Conservation (phyloP, 2,888 invertebrate genomes). For the Pristionchus japonicus region DNA sequence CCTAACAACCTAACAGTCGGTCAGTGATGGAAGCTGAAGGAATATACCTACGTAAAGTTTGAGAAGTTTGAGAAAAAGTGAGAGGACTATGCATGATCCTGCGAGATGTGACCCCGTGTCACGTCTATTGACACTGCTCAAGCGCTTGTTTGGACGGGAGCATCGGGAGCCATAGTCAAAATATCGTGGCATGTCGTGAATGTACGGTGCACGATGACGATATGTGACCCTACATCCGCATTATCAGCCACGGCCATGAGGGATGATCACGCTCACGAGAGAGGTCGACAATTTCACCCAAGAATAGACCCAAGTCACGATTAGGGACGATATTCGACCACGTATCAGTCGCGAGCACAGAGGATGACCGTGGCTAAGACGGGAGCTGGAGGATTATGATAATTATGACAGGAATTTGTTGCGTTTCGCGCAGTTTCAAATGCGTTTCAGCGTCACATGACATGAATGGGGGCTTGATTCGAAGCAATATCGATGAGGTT, state of each 20-base stretch:
- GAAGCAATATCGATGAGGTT: no score
- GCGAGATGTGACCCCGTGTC: not conserved
- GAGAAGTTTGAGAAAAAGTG: not conserved
- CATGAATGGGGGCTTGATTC: no score
- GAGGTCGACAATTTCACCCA: no score
- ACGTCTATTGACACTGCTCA: not conserved
- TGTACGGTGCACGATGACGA: no score
- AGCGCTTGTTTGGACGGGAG: not conserved
- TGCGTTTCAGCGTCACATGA: not conserved
- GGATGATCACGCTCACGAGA: no score
- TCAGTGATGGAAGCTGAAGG: not conserved
- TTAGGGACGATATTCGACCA: no score
- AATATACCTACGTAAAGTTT: not conserved
- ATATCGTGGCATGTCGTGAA: no score
- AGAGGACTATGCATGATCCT: not conserved
- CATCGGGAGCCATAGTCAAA: no score
- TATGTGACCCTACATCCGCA: no score
- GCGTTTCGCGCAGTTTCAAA: not conserved
- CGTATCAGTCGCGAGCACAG: no score
- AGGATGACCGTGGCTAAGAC: no score
- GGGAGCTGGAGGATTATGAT: not conserved
- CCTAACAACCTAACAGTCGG: not conserved
- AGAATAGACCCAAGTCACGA: no score
- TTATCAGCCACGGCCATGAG: not conserved
- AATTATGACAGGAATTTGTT: not conserved